phyloP scores from a whole-genome alignment of 2,113 vertebrate genomes.

The Hippocampus abdominalis region DNA sequence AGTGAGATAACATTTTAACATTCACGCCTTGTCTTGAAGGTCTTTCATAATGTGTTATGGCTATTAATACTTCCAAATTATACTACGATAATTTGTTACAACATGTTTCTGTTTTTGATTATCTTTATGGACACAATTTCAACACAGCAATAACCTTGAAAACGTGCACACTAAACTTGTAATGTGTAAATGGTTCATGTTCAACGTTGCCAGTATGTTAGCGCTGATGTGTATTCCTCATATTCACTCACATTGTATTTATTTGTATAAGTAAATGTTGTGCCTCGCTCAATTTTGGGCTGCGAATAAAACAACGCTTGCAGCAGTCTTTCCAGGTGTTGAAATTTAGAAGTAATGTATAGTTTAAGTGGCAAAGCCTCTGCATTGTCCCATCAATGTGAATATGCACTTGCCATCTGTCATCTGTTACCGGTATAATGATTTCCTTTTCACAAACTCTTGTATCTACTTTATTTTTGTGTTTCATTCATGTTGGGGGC shows the following conservation, averaged over 20 bases:
- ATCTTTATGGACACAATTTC: background rate
- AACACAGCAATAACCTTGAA: background rate
- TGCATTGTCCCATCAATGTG: background rate
- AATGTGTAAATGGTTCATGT: background rate
- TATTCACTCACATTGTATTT: background rate
- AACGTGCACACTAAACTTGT: background rate
- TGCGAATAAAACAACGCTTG: background rate
- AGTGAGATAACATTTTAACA: background rate
- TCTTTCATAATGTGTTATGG: background rate
- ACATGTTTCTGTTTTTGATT: background rate
- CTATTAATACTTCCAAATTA: background rate
- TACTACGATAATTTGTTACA: background rate
- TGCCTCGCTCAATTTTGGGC: background rate
- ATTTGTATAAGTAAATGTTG: conserved; percentile 1
- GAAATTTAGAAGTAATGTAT: background rate
- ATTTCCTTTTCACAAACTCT: background rate
- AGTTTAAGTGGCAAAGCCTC: background rate
- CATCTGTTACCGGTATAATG: background rate
- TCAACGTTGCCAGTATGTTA: background rate
- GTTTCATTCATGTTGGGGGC: too few species aligned
- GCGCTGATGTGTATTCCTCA: background rate
- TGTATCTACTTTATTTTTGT: too few species aligned
- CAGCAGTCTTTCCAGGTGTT: background rate
- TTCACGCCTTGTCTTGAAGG: background rate
- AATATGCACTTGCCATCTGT: background rate